A percentile compares a stretch with the other conserved stretches of the same genome.
These are phyloP conservation scores for Dyspetes luteomarginatus DNA, from an alignment of 2,888 invertebrate species.

Conservation along the genomic window DNA sequence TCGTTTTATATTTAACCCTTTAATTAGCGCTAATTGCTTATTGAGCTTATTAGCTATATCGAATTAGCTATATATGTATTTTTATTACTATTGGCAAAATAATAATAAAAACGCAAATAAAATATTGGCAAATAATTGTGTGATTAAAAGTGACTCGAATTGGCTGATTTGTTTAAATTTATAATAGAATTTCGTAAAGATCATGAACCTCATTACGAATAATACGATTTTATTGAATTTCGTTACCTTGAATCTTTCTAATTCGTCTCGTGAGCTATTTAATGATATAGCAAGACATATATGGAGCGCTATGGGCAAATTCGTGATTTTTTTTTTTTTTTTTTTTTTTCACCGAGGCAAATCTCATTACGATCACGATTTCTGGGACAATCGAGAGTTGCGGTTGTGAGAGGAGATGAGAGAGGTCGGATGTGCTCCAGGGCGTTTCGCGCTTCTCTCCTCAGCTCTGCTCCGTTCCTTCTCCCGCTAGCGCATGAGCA, in stretches of 20 bases:
- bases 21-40: no score
- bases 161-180: no score
- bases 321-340: no score
- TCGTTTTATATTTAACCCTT: no score
- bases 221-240: neutral
- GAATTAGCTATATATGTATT: no score
- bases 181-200: neutral
- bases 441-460: constrained; percentile 49
- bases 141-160: no score
- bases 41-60: no score
- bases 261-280: constrained; percentile 19
- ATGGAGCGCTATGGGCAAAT: constrained; percentile 5
- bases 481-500: neutral
- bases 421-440: constrained; percentile 56
- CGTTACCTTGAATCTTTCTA: constrained; percentile 35
- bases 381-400: constrained; percentile 55
- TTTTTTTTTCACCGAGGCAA: constrained; percentile 20
- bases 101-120: no score
- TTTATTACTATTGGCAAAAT: no score
- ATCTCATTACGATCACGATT: constrained; percentile 51
- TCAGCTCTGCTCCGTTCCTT: constrained; percentile 8
- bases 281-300: constrained; percentile 12
- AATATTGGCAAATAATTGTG: no score
- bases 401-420: constrained; percentile 15
- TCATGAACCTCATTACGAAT: neutral